Evolutionary conservation across 2,888 invertebrate genomes (phyloP).

Genomic region (Ophion slaviceki): DNA sequence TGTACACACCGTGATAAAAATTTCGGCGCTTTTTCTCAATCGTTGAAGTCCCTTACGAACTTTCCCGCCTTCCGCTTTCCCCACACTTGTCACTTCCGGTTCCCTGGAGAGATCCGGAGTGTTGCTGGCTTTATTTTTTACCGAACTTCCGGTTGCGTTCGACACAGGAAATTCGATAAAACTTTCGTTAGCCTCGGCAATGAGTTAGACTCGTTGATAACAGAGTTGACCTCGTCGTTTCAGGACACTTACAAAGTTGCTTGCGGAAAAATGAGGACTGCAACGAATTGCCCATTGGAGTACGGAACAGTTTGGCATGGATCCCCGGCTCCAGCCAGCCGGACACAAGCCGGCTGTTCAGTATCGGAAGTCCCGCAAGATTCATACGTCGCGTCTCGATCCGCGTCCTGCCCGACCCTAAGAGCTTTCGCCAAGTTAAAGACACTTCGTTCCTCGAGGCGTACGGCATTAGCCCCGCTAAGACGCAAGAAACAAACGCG

Average conservation of each 20-base stretch:
- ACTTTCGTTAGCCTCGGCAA: no score
- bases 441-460: constrained; percentile 76
- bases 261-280: constrained; percentile 67
- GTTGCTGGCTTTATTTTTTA: background rate
- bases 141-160: background rate
- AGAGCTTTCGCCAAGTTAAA: constrained; percentile 64
- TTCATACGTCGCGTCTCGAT: constrained; percentile 74
- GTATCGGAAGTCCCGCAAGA: constrained; percentile 66
- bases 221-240: background rate
- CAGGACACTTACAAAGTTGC: constrained; percentile 76
- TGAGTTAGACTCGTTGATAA: background rate
- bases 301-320: constrained; percentile 49
- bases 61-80: no score
- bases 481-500: constrained; percentile 57
- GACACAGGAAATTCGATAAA: background rate
- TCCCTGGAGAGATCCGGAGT: no score
- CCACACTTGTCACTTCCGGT: no score
- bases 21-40: background rate
- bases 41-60: no score
- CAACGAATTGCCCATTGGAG: constrained; percentile 60
- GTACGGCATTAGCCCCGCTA: constrained; percentile 74
- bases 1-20: background rate
- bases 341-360: constrained; percentile 58
- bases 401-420: constrained; percentile 75
- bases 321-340: constrained; percentile 51